These are phyloP conservation scores for Protophormia terraenovae DNA, from an alignment of 2,888 invertebrate species.

Conservation along the genomic window DNA sequence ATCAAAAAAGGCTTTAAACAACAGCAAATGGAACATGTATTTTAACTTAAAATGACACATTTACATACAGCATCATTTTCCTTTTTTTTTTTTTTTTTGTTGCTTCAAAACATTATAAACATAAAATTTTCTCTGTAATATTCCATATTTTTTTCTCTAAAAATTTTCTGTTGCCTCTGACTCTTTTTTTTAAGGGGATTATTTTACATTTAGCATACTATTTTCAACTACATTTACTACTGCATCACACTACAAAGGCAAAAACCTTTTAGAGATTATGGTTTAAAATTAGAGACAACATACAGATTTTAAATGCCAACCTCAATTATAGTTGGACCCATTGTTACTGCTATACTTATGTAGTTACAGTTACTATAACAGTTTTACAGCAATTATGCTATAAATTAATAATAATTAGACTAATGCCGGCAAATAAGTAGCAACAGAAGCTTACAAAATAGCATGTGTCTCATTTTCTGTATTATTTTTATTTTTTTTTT, in stretches of 20 bases:
- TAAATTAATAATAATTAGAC: conserved; percentile 68
- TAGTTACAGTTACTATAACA: conserved; percentile 20
- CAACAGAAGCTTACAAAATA: conserved; percentile 13
- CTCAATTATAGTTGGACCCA: conserved; percentile 60
- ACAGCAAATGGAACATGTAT: conserved; percentile 28
- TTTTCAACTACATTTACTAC: neutral
- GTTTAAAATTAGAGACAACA: conserved; percentile 65
- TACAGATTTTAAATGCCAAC: conserved; percentile 66
- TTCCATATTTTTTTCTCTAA: neutral
- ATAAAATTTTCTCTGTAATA: neutral
- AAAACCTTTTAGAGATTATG: conserved; percentile 66
- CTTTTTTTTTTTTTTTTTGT: neutral
- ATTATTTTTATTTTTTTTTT: conserved; percentile 5
- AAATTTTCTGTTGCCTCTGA: neutral
- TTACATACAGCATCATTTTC: conserved; percentile 8
- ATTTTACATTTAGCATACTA: conserved; percentile 25
- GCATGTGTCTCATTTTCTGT: conserved; percentile 54
- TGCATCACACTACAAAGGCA: conserved; percentile 35
- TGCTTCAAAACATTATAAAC: no score
- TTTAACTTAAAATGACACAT: conserved; percentile 61
- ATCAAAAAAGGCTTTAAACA: no score
- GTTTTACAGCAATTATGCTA: conserved; percentile 59
- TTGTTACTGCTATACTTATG: conserved; percentile 37
- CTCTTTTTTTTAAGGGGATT: conserved; percentile 33
- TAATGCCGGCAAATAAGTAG: conserved; percentile 54